Evolutionary conservation across 2,113 vertebrate species (phyloP), one percentile per base, ranked within the genome.

Genomic region (Cranoglanis bouderius): DNA sequence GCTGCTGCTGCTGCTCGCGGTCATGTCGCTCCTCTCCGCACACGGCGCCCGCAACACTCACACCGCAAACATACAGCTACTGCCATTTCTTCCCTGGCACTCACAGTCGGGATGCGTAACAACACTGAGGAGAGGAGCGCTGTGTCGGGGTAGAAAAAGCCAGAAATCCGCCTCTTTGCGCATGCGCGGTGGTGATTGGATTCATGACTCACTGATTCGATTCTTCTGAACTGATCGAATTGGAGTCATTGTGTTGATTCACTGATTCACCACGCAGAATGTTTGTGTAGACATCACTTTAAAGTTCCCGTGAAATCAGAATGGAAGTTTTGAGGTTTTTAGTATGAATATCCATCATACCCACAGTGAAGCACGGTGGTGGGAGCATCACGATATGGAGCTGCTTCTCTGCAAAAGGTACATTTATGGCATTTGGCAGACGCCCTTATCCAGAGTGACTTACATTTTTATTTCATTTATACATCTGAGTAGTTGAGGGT

Each of bases 1-100:
- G 61, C 92, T 82, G 19, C 49, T 35, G 80, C 90, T 91, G 46
- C 51, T 91, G 86, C 90, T 87, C 0, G 89, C 92, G 88, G 94
- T 96, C 95, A 96, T 96, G 95, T 93, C 91, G 91, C 90, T 57
- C 93, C 94, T 78, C 90, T 93, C 63, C 90, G 90, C 46, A 87
- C 90, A 90, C 91, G 87, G 88, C 77, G 91, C 53, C 92, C 72
- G 75, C 86, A 88, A 49, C 87, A 59, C 88, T 86, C 38, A 77
- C 38, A 88, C 85, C 55, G 82, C 35, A 59, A 13, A 74, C 46
- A 65, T 19, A 80, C 51, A 21, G 63, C 6, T 82, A 78, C 87
- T 81, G 89, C 89, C 70, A 86, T 89, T 90, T 51, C 75, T 18
- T 14, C 21, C 1, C 88, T 92, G 88, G 92, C 82, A 89, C 89